These are phyloP conservation scores for Nebria salina DNA, from an alignment of 2,888 invertebrate genomes.

Conservation along the genomic window DNA sequence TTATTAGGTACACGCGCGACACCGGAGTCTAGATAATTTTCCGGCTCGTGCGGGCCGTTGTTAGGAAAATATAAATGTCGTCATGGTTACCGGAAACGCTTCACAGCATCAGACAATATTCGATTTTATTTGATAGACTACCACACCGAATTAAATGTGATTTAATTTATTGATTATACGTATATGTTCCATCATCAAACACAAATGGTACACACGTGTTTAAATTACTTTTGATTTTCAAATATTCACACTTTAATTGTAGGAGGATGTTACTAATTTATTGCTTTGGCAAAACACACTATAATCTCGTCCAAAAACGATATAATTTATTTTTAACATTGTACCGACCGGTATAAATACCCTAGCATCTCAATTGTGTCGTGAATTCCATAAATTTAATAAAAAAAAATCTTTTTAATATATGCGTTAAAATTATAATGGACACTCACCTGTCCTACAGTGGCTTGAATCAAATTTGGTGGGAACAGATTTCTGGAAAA, in stretches of 20 bases:
- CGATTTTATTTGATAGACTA: too few species aligned
- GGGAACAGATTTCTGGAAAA: slow-evolving; percentile 90
- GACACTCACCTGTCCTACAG: slow-evolving; percentile 75
- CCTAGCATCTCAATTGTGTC: too few species aligned
- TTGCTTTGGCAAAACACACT: not conserved
- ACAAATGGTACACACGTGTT: too few species aligned
- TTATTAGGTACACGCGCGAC: not conserved
- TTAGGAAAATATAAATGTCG: not conserved
- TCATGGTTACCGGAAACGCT: not conserved
- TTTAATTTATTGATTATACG: not conserved
- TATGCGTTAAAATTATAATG: not conserved
- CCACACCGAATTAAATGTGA: too few species aligned
- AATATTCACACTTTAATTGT: not conserved
- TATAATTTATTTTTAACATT: not conserved
- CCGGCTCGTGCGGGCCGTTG: not conserved
- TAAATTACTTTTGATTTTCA: not conserved
- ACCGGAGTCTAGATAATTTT: not conserved
- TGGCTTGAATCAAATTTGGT: slow-evolving; percentile 88
- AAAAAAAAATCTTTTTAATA: not conserved
- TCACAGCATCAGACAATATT: too few species aligned
- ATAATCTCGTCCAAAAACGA: not conserved
- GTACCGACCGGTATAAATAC: too few species aligned
- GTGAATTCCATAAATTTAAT: too few species aligned
- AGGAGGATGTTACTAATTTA: not conserved
- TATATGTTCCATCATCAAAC: not conserved